Percentiles rank a stretch among this genome's conserved stretches.
These are phyloP conservation scores for Epinephelus fuscoguttatus DNA, from an alignment of 2,113 vertebrate genomes.

Conservation along the genomic window DNA sequence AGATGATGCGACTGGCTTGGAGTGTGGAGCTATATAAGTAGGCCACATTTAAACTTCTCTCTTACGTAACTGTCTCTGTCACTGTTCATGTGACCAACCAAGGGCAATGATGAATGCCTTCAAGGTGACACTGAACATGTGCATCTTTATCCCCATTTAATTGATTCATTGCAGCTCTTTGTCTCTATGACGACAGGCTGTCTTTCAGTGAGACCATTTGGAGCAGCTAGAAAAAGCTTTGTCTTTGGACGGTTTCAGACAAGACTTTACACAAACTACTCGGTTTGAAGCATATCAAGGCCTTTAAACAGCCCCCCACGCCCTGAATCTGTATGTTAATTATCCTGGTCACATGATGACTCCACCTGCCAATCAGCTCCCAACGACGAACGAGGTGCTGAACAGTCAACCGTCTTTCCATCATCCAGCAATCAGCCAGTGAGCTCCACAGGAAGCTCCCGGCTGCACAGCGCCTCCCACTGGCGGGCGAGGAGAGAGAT, in stretches of 20 bases:
- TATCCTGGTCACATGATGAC: background rate
- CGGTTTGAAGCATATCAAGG: background rate
- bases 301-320: background rate
- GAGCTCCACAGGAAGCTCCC: constrained; percentile 95
- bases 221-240: background rate
- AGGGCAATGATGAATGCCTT: background rate
- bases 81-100: background rate
- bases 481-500: constrained; percentile 95
- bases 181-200: background rate
- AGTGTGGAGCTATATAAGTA: background rate
- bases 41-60: background rate
- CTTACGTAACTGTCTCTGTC: background rate
- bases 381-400: background rate
- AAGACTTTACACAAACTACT: background rate
- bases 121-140: background rate
- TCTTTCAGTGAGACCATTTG: background rate
- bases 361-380: background rate
- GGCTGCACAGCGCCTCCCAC: constrained; percentile 95
- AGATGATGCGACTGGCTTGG: background rate
- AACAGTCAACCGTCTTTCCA: background rate
- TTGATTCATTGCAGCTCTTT: background rate
- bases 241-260: background rate
- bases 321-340: background rate
- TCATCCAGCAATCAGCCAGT: constrained; percentile 84
- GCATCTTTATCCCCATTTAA: background rate